Base-by-base conservation (phyloP, 2,797 vertebrate species). In the Chelmon rostratus region DNA sequence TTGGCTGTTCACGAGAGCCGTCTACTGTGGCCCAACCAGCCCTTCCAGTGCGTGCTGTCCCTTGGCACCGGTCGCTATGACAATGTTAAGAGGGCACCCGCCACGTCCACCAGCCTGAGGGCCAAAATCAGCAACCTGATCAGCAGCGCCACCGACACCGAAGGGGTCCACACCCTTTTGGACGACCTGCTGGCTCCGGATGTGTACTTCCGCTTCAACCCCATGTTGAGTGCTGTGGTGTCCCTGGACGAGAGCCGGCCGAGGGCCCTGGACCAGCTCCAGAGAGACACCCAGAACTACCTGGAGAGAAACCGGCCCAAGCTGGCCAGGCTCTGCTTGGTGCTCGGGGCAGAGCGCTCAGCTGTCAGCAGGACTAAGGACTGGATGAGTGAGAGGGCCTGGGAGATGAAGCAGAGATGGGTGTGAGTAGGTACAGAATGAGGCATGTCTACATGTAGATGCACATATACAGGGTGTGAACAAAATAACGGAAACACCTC, bases 131-230 rank as follows among this genome's bases (percentile, higher is more conserved):
- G 87, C 90, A 94, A 89, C 89, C 84, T 96, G 23, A 95, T 96
- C 78, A 76, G 92, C 89, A 96, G 95, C 3, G 95, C 95, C 64
- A 96, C 95, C 0, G 95, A 96, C 88, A 96, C 95, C 0, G 95
- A 96, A 73, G 95, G 95, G 18, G 95, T 96, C 31, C 95, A 96
- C 86, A 95, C 93, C 9, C 89, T 96, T 1, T 68, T 96, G 76
- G 94, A 94, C 1, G 95, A 96, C 42, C 92, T 96, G 52, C 89
- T 96, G 25, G 80, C 93, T 33, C 89, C 91, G 1, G 89, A 95
- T 3, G 91, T 95, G 52, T 96, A 96, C 87, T 96, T 96, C 80
- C 92, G 95, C 73, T 96, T 96, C 79, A 96, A 95, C 86, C 95
- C 95, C 44, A 93, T 94, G 94, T 78, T 96, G 79, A 95, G 91